Base-by-base conservation (phyloP, 2,797 vertebrate genomes). In the Myoxocephalus aenaeus region DNA sequence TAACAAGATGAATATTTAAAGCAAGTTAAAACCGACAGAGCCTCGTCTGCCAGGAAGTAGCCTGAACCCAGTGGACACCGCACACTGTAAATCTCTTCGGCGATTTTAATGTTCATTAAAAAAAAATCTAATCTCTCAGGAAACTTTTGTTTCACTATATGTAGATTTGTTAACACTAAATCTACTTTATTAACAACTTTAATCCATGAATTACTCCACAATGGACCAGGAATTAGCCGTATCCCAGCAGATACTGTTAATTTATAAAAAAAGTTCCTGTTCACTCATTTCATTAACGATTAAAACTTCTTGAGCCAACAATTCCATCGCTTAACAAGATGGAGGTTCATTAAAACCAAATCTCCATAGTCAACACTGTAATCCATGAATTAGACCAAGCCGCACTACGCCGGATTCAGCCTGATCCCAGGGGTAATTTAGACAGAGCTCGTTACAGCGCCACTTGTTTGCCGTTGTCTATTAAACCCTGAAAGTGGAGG, bases 381-480 rank as follows among this genome's bases (percentile, higher is more conserved):
- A 93, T 85, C 88, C 92, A 85, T 66, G 74, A 85, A 88, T 90
- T 90, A 91, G 90, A 89, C 85, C 20, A 61, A 82, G 81, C 80
- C 81, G 10, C 77, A 77, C 78, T 83, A 56, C 75, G 61, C 76
- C 9, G 58, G 86, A 76, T 87, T 89, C 89, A 79, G 72, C 65
- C 75, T 32, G 58, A 81, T 89, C 85, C 84, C 81, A 1, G 18
- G 76, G 85, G 86, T 85, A 78, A 89, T 86, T 86, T 65, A 77
- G 63, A 70, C 68, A 40, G 80, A 76, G 75, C 83, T 85, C 4
- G 62, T 84, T 85, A 82, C 70, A 81, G 74, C 87, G 63, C 75
- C 38, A 53, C 83, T 63, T 89, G 84, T 89, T 89, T 90, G 85
- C 75, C n/a, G 57, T 86, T 56, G 63, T 85, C 70, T 82, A 75